phyloP scores from a whole-genome alignment of 2,797 vertebrate species.

The Halcyon chelicuti region DNA sequence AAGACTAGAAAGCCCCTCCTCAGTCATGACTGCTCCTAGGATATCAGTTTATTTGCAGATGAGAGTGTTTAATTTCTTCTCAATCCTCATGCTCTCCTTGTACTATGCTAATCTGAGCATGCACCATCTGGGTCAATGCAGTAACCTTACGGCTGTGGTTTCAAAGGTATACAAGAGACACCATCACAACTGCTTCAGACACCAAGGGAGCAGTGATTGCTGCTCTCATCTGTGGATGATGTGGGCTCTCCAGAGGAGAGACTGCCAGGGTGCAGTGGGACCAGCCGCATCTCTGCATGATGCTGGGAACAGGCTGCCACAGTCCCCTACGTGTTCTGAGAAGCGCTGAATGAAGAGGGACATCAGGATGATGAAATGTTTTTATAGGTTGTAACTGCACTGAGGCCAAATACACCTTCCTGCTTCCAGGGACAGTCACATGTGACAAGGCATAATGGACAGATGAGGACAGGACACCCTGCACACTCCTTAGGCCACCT shows the following conservation, averaged over 20 bases:
- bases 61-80: not conserved
- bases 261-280: not conserved
- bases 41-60: not conserved
- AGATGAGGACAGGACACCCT: not conserved
- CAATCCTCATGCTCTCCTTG: not conserved
- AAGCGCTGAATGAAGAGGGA: not conserved
- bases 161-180: not conserved
- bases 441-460: accelerated
- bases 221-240: not conserved
- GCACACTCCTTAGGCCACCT: not conserved
- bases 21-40: not conserved
- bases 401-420: not conserved
- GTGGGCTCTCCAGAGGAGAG: not conserved
- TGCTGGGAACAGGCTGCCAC: not conserved
- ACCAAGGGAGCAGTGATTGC: not conserved
- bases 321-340: accelerated
- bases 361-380: not conserved
- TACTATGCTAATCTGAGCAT: not conserved
- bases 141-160: not conserved
- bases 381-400: not conserved
- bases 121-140: not conserved
- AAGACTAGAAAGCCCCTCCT: not conserved
- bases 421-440: not conserved
- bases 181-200: not conserved
- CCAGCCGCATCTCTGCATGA: accelerated